Percentiles rank a stretch among this genome's conserved stretches.
Conservation (phyloP, 2,113 vertebrate genomes). For the Pica pica region DNA sequence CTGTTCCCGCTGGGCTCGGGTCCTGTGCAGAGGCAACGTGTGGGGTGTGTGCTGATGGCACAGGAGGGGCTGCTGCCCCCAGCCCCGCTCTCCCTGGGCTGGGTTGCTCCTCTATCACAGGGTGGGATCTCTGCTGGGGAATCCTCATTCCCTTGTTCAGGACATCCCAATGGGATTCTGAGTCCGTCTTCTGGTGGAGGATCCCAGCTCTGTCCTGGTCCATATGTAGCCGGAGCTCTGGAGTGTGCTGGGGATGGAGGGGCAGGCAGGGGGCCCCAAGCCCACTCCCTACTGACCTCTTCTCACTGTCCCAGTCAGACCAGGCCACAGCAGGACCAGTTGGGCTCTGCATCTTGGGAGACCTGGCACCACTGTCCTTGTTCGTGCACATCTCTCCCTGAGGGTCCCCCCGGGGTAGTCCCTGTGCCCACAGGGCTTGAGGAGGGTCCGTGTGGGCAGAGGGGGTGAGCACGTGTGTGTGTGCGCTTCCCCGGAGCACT, state of each 20-base stretch:
- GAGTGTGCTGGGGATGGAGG: no score
- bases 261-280: no score
- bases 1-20: fast-evolving
- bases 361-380: neutral
- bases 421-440: no score
- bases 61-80: neutral
- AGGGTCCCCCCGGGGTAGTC: no score
- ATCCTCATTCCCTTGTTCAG: no score
- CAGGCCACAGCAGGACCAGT: fast-evolving
- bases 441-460: neutral
- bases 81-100: neutral
- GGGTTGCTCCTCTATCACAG: neutral
- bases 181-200: neutral
- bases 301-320: no score
- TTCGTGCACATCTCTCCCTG: neutral
- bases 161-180: no score
- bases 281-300: neutral
- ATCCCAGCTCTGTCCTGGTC: fast-evolving
- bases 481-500: fast-evolving
- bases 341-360: neutral
- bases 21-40: fast-evolving
- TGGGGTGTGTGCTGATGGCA: neutral
- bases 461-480: fast-evolving
- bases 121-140: neutral
- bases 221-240: fast-evolving